Evolutionary conservation across 2,113 vertebrate species (phyloP).

Genomic region (Sinocyclocheilus maitianheensis): DNA sequence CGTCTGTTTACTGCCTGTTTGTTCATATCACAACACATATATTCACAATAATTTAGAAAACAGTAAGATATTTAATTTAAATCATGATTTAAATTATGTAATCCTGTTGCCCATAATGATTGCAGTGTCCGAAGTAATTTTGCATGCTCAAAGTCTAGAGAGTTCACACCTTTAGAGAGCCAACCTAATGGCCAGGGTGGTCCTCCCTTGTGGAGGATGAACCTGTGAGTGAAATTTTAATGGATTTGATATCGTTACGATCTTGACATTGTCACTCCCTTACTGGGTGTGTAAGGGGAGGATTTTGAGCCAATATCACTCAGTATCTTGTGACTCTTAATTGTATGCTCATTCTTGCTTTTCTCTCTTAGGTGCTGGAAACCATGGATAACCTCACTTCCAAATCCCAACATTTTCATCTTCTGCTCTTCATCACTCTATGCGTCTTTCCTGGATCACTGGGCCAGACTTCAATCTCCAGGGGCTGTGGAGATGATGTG

Average conservation of each 20-base stretch:
- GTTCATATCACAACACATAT: too few species aligned
- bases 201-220: background rate
- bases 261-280: background rate
- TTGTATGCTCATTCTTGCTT: background rate
- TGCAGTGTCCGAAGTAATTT: background rate
- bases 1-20: too few species aligned
- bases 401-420: constrained; percentile 28
- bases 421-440: constrained; percentile 47
- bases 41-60: too few species aligned
- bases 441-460: constrained; percentile 47
- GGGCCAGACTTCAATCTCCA: constrained; percentile 65
- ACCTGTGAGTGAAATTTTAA: background rate
- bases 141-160: background rate
- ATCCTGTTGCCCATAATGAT: background rate
- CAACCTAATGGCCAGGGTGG: background rate
- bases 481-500: constrained; percentile 80
- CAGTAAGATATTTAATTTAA: background rate
- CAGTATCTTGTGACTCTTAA: background rate
- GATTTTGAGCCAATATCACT: background rate
- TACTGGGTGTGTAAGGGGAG: constrained; percentile 22
- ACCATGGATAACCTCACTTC: constrained; percentile 11
- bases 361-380: constrained; percentile 23
- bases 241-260: background rate
- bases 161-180: background rate
- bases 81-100: background rate